Conservation (phyloP, 1,140 invertebrate species). For the Trypoxylus dichotomus region DNA sequence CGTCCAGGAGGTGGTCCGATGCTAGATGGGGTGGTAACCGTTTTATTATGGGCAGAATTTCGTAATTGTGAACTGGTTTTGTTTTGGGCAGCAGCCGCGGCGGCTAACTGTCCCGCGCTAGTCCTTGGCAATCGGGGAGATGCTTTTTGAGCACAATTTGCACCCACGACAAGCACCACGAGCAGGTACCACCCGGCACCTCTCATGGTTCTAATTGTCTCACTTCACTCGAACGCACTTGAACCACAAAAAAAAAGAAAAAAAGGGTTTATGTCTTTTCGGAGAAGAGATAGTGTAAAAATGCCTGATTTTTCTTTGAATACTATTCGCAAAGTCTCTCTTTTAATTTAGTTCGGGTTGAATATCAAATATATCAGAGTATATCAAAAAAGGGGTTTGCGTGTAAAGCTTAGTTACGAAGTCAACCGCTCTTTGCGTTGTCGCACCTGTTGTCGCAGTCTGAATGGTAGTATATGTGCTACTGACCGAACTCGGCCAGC, state of each 20-base stretch:
- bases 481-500: slow-evolving; percentile 34
- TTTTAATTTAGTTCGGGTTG: neutral
- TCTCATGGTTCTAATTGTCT: slow-evolving; percentile 40
- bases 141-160: slow-evolving; percentile 37
- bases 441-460: slow-evolving; percentile 33
- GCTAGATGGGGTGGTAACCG: slow-evolving; percentile 31
- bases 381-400: neutral
- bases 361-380: neutral
- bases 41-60: slow-evolving; percentile 35
- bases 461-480: slow-evolving; percentile 34
- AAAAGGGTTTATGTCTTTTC: neutral
- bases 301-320: neutral
- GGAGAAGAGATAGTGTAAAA: neutral
- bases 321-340: neutral
- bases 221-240: slow-evolving; percentile 27
- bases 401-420: neutral
- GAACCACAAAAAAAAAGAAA: neutral
- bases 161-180: slow-evolving; percentile 36
- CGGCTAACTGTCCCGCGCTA: slow-evolving; percentile 50
- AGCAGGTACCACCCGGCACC: slow-evolving; percentile 45
- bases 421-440: neutral
- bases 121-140: slow-evolving; percentile 50
- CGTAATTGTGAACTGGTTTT: slow-evolving; percentile 46
- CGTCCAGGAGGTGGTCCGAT: slow-evolving; percentile 41
- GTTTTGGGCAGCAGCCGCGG: slow-evolving; percentile 49